Evolutionary conservation across 2,797 vertebrate genomes (phyloP).

Genomic region (Hephaestus fuliginosus): DNA sequence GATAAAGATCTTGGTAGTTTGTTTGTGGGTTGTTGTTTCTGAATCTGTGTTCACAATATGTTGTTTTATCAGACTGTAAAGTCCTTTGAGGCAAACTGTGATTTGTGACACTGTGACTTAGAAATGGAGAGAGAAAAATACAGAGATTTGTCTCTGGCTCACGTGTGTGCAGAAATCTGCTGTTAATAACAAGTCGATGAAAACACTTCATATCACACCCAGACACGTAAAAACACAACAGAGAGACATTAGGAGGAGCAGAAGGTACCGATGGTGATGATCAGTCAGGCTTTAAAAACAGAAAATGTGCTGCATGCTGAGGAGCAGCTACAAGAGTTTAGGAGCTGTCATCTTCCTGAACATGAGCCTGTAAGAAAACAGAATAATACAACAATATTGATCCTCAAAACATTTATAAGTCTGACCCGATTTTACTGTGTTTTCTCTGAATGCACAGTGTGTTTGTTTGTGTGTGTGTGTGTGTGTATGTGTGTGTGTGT

Average conservation of each 20-base stretch:
- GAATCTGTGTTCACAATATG: background rate
- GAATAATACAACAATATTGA: background rate
- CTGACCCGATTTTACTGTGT: background rate
- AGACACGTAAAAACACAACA: background rate
- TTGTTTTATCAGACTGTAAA: too few relatives aligned
- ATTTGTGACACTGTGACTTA: too few relatives aligned
- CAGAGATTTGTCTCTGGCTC: background rate
- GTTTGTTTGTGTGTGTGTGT: background rate
- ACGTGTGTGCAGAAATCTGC: background rate
- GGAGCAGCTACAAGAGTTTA: background rate
- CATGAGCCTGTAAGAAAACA: background rate
- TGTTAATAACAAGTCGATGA: background rate
- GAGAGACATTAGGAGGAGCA: too few relatives aligned
- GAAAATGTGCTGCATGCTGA: background rate
- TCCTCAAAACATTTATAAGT: background rate
- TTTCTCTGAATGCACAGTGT: background rate
- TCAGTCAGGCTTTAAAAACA: too few relatives aligned
- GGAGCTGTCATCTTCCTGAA: background rate
- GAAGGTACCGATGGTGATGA: too few relatives aligned
- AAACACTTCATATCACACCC: background rate
- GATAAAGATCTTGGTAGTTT: background rate
- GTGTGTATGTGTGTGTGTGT: conserved; percentile 1
- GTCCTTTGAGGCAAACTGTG: too few relatives aligned
- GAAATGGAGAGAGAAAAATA: too few relatives aligned
- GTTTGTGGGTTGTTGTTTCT: too few relatives aligned